phyloP scores from a whole-genome alignment of 2,113 vertebrate species.

The Orthochromis malagaraziensis region DNA sequence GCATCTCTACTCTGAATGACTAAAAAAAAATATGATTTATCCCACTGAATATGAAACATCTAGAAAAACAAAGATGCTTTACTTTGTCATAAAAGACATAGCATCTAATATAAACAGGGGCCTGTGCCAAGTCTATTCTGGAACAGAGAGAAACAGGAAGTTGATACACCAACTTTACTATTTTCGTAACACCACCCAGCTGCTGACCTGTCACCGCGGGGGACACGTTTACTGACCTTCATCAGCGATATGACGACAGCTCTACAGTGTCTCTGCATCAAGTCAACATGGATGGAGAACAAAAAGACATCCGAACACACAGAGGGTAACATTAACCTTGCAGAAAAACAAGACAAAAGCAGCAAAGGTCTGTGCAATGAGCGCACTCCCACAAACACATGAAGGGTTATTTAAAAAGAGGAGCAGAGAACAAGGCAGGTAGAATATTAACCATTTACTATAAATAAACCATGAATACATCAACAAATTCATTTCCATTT shows the following conservation, averaged over 20 bases:
- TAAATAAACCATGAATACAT: background rate
- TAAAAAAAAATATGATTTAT: background rate
- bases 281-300: background rate
- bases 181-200: conserved; percentile 11
- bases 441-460: background rate
- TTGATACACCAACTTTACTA: background rate
- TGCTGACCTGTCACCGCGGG: background rate
- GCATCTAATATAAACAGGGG: background rate
- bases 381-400: background rate
- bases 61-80: background rate
- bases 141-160: conserved; percentile 41
- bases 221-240: background rate
- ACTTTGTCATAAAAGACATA: background rate
- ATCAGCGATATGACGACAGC: background rate
- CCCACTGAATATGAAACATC: background rate
- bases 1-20: background rate
- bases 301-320: background rate
- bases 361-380: background rate
- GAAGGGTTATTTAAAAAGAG: background rate
- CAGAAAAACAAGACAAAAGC: background rate
- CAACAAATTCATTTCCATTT: background rate
- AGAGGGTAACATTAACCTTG: background rate
- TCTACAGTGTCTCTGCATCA: background rate
- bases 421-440: background rate
- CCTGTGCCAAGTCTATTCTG: background rate